Conservation (phyloP, 1,140 invertebrate genomes). For the Hyles vespertilio region DNA sequence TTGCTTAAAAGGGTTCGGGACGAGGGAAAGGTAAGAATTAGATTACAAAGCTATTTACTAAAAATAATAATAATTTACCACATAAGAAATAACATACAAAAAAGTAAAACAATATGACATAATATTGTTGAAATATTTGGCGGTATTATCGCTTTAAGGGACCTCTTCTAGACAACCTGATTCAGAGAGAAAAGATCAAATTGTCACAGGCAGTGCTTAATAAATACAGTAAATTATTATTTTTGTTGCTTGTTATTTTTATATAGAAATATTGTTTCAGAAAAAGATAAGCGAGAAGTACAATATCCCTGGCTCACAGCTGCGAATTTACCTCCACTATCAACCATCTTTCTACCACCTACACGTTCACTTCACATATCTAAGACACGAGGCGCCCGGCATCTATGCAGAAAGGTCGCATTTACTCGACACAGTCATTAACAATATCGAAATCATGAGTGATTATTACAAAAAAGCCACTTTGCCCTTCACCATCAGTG, state of each 20-base stretch:
- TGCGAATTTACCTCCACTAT: slow-evolving; percentile 95
- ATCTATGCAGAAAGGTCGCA: slow-evolving; percentile 90
- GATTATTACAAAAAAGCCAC: slow-evolving; percentile 91
- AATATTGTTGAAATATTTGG: too few relatives aligned
- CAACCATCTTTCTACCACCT: slow-evolving; percentile 98
- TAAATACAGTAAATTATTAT: too few relatives aligned
- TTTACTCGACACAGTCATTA: slow-evolving; percentile 91
- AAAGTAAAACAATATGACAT: too few relatives aligned
- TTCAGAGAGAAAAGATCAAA: too few relatives aligned
- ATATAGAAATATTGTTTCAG: slow-evolving; percentile 76
- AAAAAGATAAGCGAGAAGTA: slow-evolving; percentile 88
- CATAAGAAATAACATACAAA: too few relatives aligned
- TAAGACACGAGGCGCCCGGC: slow-evolving; percentile 89
- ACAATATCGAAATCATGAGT: slow-evolving; percentile 88
- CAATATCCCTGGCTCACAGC: slow-evolving; percentile 80
- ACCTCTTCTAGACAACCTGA: too few relatives aligned
- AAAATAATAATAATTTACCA: too few relatives aligned
- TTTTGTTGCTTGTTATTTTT: too few relatives aligned
- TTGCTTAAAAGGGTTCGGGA: slow-evolving; percentile 88
- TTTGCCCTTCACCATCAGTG: slow-evolving; percentile 82
- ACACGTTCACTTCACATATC: slow-evolving; percentile 94
- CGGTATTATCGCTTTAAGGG: too few relatives aligned
- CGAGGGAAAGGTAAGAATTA: slow-evolving; percentile 79
- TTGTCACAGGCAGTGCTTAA: too few relatives aligned
- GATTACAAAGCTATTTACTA: too few relatives aligned